Evolutionary conservation across 2,113 vertebrate species (phyloP), one percentile per base, ranked within the genome.

Genomic region (Drymodes brunneopygia): DNA sequence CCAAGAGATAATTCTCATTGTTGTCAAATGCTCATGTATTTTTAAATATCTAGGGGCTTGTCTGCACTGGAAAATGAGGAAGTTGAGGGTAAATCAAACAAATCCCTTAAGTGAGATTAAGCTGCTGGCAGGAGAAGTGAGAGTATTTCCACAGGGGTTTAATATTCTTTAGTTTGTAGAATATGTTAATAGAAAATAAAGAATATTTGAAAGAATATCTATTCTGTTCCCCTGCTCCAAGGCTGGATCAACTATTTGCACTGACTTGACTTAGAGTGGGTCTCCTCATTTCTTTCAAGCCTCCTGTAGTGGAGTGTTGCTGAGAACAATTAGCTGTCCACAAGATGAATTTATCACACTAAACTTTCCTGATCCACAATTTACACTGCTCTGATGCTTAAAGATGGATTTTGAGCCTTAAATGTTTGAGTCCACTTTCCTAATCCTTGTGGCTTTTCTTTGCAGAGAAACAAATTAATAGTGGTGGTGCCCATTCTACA

Each of bases 101-200:
- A 79, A 94, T 92, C 33, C 36, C 85, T 53, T 72, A 82, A 93
- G 70, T 74, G 66, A 91, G n/a, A 85, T 72, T 57, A 93, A 82
- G 61, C 44, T 87, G 17, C 40, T 69, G 57, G 56, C 53, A 67
- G 47, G 17, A 70, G 24, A 79, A 91, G 27, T 75, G n/a, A 62
- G 53, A 89, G 23, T 78, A 64, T 90, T 91, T 84, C 69, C 66
- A 75, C 15, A 58, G 38, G 48, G 24, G 8, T 50, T 96, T 79
- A 87, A 74, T 89, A 81, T 42, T 66, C 35, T 84, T 87, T 78
- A 33, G 38, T 94, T 94, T 89, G 24, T 75, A 65, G 64, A 35
- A 24, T 81, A 57, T 2, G 2, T 29, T 80, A 72, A 57, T 69
- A 77, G n/a, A 65, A 90, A 88, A 61, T 73, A 69, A 79, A 77